A percentile compares a stretch with the other conserved stretches of the same genome.
phyloP scores from a whole-genome alignment of 2,888 invertebrate species.

The Torymus texanus region DNA sequence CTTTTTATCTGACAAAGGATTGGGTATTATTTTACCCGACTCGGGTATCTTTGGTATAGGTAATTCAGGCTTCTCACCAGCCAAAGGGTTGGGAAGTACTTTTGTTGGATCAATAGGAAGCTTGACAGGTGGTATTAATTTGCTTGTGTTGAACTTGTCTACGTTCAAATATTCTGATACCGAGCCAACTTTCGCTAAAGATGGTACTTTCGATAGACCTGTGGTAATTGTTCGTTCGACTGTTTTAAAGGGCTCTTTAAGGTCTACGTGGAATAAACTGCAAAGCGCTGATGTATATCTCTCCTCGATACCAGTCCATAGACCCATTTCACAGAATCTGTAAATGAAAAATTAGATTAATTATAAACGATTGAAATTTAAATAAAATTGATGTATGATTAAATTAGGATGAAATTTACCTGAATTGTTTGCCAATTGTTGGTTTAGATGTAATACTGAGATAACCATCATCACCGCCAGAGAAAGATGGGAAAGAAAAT shows the following conservation, averaged over 20 bases:
- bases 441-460: conserved; percentile 78
- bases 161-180: conserved; percentile 21
- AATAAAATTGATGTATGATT: conserved; percentile 61
- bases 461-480: conserved; percentile 73
- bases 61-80: background rate
- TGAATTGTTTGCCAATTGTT: conserved; percentile 72
- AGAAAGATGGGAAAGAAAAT: conserved; percentile 58
- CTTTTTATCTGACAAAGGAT: background rate
- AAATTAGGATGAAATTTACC: conserved; percentile 65
- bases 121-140: background rate
- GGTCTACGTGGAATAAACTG: conserved; percentile 59
- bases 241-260: conserved; percentile 43
- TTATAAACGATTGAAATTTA: background rate
- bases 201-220: background rate
- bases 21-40: background rate
- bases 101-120: background rate
- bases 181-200: conserved; percentile 34
- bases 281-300: conserved; percentile 79
- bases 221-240: conserved; percentile 21
- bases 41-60: background rate
- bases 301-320: conserved; percentile 81
- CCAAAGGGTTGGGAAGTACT: background rate
- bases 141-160: background rate
- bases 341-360: background rate
- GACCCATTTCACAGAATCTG: conserved; percentile 82